A percentile compares a stretch with the other conserved stretches of the same genome.
These are phyloP conservation scores for Aporophyla nigra DNA, from an alignment of 2,888 invertebrate genomes.

Conservation along the genomic window DNA sequence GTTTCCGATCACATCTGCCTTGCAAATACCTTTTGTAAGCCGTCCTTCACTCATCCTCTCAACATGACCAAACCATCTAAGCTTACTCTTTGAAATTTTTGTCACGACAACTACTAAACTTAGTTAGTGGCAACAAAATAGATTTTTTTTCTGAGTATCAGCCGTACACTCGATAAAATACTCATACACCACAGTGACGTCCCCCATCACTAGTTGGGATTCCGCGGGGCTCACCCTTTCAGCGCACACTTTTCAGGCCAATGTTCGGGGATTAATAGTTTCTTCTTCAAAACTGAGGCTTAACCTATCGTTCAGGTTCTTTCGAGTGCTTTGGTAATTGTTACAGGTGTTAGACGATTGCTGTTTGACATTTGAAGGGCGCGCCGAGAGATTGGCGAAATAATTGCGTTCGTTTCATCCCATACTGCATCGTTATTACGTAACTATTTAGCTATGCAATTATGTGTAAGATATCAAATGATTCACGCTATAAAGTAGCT, in stretches of 20 bases:
- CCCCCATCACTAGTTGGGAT: constrained; percentile 46
- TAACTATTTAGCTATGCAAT: no score
- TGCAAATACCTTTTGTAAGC: no score
- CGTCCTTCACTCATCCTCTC: no score
- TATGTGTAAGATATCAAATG: no score
- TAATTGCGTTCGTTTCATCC: no score
- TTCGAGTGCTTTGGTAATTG: constrained; percentile 35
- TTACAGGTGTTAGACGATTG: constrained; percentile 23
- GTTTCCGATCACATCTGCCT: no score
- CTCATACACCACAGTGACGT: neutral
- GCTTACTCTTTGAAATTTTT: no score
- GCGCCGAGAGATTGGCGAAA: no score
- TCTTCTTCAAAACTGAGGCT: constrained; percentile 48
- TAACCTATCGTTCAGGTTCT: constrained; percentile 12
- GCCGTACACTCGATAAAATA: constrained; percentile 11
- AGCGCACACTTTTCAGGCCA: constrained; percentile 51
- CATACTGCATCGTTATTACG: no score
- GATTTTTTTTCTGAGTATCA: neutral
- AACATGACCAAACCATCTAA: no score
- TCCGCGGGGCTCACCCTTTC: constrained; percentile 54
- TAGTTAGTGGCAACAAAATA: neutral
- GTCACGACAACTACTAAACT: no score
- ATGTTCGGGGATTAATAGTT: constrained; percentile 63
- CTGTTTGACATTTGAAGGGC: neutral
- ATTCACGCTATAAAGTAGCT: no score